These are phyloP conservation scores for Anarrhichthys ocellatus DNA, from an alignment of 2,113 vertebrate species.

Conservation along the genomic window DNA sequence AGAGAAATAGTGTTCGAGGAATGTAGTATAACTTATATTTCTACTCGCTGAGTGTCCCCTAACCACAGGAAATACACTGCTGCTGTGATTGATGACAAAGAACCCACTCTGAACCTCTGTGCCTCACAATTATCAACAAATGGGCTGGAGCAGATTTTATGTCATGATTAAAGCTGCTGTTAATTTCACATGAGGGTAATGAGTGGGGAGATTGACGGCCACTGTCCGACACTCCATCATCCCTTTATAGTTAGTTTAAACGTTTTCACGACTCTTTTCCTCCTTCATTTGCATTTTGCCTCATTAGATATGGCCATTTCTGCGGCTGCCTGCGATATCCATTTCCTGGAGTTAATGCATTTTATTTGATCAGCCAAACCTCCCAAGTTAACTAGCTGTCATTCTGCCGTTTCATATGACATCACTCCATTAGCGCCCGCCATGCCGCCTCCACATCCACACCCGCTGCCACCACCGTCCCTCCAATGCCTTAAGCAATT, in stretches of 20 bases:
- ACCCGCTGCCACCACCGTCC: constrained; percentile 47
- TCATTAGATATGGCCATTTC: constrained; percentile 81
- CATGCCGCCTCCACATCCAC: constrained; percentile 51
- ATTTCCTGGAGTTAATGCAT: constrained; percentile 79
- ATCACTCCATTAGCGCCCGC: constrained; percentile 77
- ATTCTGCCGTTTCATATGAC: constrained; percentile 71
- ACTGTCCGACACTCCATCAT: constrained; percentile 78
- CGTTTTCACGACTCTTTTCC: constrained; percentile 77
- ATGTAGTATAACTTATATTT: constrained; percentile 72
- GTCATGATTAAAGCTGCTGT: constrained; percentile 82
- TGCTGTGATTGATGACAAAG: constrained; percentile 76
- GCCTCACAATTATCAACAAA: constrained; percentile 81
- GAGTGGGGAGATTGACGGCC: constrained; percentile 83
- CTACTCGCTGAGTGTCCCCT: constrained; percentile 59
- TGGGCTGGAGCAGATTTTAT: constrained; percentile 78
- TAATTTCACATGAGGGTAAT: constrained; percentile 84
- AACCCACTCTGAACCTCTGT: constrained; percentile 71
- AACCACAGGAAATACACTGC: constrained; percentile 69
- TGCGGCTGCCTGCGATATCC: constrained; percentile 56
- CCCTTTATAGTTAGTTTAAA: constrained; percentile 82
- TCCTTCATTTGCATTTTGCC: constrained; percentile 83
- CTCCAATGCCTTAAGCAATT: constrained; percentile 65
- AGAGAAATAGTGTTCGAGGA: constrained; percentile 67
- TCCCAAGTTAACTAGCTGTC: constrained; percentile 77
- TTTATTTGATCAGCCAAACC: constrained; percentile 81